Base-by-base conservation (phyloP, 2,113 vertebrate species). In the Oriolus oriolus region DNA sequence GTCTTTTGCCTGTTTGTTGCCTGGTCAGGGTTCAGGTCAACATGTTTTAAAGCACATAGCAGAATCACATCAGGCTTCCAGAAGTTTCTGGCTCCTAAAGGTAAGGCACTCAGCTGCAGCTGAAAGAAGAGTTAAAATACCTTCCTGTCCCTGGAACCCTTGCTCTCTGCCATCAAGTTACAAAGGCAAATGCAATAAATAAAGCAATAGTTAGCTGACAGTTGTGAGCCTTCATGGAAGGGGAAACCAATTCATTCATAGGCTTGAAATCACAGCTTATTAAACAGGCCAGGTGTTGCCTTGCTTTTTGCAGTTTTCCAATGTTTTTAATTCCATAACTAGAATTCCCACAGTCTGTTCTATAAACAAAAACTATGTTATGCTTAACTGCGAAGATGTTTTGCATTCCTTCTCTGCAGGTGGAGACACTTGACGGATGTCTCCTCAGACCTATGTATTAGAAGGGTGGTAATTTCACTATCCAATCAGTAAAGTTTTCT, bases 161-260 rank as follows among this genome's bases (percentile, higher is more conserved):
- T 76, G 73, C 37, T 56, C 37, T 68, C 54, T 73, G 42, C 83
- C 68, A 64, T 90, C 28, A 4, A 17, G 23, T 33, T 27, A 37
- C 73, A 95, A 86, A 93, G 92, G 60, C 13, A 56, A 93, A 30
- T 7, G 35, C 54, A 90, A 86, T 86, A 92, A 96, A 93, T 56
- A 84, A 88, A 92, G 86, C 71, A 69, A 39, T 8, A 88, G 50
- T 37, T 66, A 87, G 77, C 50, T 89, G 89, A 66, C 45, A 73
- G 82, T 69, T 37, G 71, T 56, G 63, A 90, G 59, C 79, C 90
- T 90, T 84, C 85, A 71, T 60, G 37, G 85, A 79, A 93, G 71
- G 54, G 70, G 75, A 94, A 94, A 88, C 57, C 50, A 84, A 84
- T 88, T 92, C 41, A 4, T 85, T 84, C 79, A 33, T 3, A 45